Percentiles rank a stretch among this genome's conserved stretches.
Conservation (phyloP, 2,888 invertebrate genomes). For the Lepeophtheirus nordmannii region DNA sequence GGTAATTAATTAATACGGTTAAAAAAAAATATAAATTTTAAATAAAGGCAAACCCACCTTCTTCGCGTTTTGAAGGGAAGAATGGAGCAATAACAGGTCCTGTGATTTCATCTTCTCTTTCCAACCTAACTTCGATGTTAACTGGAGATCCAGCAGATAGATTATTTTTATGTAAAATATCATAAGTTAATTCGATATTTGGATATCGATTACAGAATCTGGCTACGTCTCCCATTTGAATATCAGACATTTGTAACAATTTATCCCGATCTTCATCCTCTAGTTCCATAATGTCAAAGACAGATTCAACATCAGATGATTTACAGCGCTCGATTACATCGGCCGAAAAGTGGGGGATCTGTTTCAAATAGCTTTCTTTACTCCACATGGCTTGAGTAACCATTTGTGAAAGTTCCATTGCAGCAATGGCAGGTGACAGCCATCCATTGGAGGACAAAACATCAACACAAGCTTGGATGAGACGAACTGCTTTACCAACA, state of each 20-base stretch:
- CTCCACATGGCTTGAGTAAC: conserved; percentile 99
- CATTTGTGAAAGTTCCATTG: conserved; percentile 99
- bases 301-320: conserved; percentile 76
- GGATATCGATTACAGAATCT: conserved; percentile 93
- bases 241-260: conserved; percentile 49
- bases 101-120: conserved; percentile 87
- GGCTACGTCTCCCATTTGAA: conserved; percentile 93
- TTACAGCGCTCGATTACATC: conserved; percentile 79
- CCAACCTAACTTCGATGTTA: conserved; percentile 67
- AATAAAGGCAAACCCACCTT: conserved; percentile 45
- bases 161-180: conserved; percentile 63
- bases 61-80: conserved; percentile 88
- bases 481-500: conserved; percentile 50
- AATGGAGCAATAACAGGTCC: conserved; percentile 96
- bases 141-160: conserved; percentile 68
- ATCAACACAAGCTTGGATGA: conserved; percentile 64
- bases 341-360: conserved; percentile 80
- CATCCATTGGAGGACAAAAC: conserved; percentile 90
- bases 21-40: no score
- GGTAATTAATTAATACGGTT: not conserved
- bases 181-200: conserved; percentile 86
- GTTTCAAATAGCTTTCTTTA: conserved; percentile 90
- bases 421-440: conserved; percentile 92
- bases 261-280: conserved; percentile 71
- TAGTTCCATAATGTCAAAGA: conserved; percentile 88